Base-by-base conservation (phyloP, 2,888 invertebrate species). In the Parnassius mnemosyne region DNA sequence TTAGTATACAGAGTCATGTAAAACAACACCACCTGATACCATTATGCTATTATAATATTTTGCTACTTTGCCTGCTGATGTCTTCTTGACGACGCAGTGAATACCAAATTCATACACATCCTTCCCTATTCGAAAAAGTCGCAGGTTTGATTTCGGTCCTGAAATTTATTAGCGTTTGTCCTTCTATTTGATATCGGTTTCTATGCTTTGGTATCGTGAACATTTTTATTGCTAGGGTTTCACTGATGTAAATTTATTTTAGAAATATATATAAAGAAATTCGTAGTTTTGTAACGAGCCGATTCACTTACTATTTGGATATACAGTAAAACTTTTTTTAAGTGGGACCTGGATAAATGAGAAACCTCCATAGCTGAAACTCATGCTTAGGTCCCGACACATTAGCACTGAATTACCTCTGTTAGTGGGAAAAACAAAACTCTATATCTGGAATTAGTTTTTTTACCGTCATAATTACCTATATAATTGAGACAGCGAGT, bases 21-120 rank as follows among this genome's bases (percentile, higher is more conserved):
- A 77, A 83, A 84, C 82, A 85, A 83, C 81, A 79, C 78, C 89
- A 91, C 89, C 90, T 90, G 89, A 88, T 85, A 85, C 87, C 89
- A 88, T 91, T 87, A 88, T 79, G 83, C 88, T 84, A 89, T 90
- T 91, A 91, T 89, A 92, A 92, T 92, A 90, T 91, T 89, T 89
- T 82, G 88, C 83, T 84, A 80, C 84, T 83, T 79, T 77, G 74
- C 82, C 82, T 84, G 73, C 84, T 90, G 91, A 88, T 90, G 87
- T 85, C 83, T 86, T 88, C 86, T 89, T 89, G 89, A 87, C 85
- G 88, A 86, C 81, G 87, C 85, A 84, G 86, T 89, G 92, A 91
- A 92, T 92, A 90, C 91, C 65, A 87, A 92, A 89, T 84, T 78
- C 83, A 72, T 77, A 71, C 71, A 71, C 70, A 66, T 71, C 69